Evolutionary conservation across 2,888 invertebrate species (phyloP), one percentile per base, ranked within the genome.

Genomic region (Chrysopilus asiliformis): DNA sequence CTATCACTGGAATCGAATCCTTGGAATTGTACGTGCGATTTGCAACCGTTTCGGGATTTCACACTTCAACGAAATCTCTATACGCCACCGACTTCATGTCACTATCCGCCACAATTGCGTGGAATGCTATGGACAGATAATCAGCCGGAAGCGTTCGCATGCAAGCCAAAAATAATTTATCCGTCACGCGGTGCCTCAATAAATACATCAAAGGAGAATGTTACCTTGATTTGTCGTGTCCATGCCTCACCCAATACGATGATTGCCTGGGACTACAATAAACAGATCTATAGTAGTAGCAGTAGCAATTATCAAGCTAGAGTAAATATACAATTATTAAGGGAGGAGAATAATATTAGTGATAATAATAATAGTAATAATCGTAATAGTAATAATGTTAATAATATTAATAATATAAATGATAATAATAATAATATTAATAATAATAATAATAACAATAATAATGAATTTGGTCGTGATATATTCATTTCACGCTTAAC

Each of bases 21-120:
- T 0, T 90, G 89, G 90, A 71, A 78, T 40, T 91, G 90, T 56
- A 84, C 89, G 53, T 91, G 90, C 51, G 74, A 77, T 45, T 62
- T 90, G 34, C 76, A 82, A 51, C 68, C 72, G 9, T 82, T 90
- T 47, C 72, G 85, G 36, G 76, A 82, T 50, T 84, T 80, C 74
- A 74, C 77, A 6, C 70, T 79, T 9, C 71, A 74, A 35, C 72
- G 72, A 41, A 84, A 82, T 47, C 65, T 87, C 12, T 79, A 84
- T 51, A 78, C 82, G 1, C 70, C 75, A n/a, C 76, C 79, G 2
- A 82, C 83, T 25, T 68, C 74, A 10, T 84, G 85, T 52, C 66
- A 68, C 4, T 74, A 76, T 47, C 90, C 90, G 0, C 55, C 68
- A 2, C 69, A 71, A 50, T 65, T 87, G 2, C 66, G 70, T n/a